Evolutionary conservation across 2,797 vertebrate species (phyloP).

Genomic region (Merluccius polli): DNA sequence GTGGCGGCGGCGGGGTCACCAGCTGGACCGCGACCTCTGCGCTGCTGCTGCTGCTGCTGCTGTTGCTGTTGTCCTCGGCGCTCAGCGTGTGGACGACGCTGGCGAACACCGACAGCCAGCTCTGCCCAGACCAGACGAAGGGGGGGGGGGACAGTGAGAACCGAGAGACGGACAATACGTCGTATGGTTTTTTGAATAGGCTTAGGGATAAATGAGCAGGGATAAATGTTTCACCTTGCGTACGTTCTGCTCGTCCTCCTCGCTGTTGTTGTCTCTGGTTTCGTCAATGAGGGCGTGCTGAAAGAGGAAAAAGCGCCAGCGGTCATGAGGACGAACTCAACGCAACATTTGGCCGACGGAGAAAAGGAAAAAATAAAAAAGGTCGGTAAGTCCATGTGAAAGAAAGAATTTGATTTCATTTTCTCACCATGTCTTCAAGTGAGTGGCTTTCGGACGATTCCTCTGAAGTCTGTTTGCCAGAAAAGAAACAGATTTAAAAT

Average conservation of each 20-base stretch:
- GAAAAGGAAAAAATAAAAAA: neutral
- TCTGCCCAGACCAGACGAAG: constrained; percentile 40
- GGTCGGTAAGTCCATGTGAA: neutral
- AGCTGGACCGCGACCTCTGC: constrained; percentile 12
- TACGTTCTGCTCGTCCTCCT: constrained; percentile 68
- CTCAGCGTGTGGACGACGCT: constrained; percentile 42
- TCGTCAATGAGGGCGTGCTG: constrained; percentile 49
- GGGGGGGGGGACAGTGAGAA: neutral
- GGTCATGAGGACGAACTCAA: neutral
- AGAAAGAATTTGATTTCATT: neutral
- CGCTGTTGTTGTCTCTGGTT: constrained; percentile 68
- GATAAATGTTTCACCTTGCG: constrained; percentile 54
- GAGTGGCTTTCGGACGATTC: constrained; percentile 57
- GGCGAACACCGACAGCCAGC: constrained; percentile 50
- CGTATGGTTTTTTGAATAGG: neutral
- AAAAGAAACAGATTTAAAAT: neutral
- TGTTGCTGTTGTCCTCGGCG: constrained; percentile 51
- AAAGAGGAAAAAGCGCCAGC: constrained; percentile 6
- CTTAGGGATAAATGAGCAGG: neutral
- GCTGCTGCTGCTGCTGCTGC: constrained; percentile 30
- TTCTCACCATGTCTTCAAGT: constrained; percentile 52
- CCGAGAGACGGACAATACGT: neutral
- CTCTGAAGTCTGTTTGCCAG: constrained; percentile 59
- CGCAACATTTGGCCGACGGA: neutral
- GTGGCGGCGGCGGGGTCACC: constrained; percentile 19